Base-by-base conservation (phyloP, 2,888 invertebrate species). In the Halictus ligatus region DNA sequence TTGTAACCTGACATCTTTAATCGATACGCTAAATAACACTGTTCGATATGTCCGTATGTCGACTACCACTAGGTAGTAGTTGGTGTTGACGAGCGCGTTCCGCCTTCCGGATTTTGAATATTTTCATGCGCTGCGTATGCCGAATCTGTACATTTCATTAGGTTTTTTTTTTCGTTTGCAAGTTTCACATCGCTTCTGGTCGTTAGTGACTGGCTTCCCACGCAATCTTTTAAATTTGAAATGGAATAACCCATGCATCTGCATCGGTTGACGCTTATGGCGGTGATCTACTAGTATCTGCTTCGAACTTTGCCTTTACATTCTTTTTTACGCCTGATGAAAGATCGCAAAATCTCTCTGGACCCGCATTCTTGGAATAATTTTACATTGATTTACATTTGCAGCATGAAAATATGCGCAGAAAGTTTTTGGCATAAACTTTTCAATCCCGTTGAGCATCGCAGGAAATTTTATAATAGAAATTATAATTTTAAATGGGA, bases 341-440 rank as follows among this genome's bases (percentile, higher is more conserved):
- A 58, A 58, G n/a, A 58, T n/a, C n/a, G n/a, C 58, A 58, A 58
- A 58, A 58, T n/a, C 58, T 58, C 58, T n/a, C 58, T 58, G 58
- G 58, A 58, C 58, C 58, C 1, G n/a, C 58, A n/a, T 58, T 58
- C 58, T 58, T 58, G n/a, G 58, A 58, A 58, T 58, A 58, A 58
- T n/a, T 58, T 58, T 58, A 58, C 58, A 58, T 58, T n/a, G 58
- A 58, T 58, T 58, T 58, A 58, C 58, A 12, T 58, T 58, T 58
- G n/a, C 67, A 35, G 58, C 58, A 69, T 76, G 48, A 43, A 77
- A 76, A 46, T 69, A 29, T 75, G 12, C 21, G 12, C 29, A 13
- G 54, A 43, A 18, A 78, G 25, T 71, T 46, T 78, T 69, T 25
- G 75, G 10, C 13, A 43, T 43, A 43, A 13, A 40, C n/a, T n/a